Evolutionary conservation across 2,797 vertebrate species (phyloP), one percentile per base, ranked within the genome.

Genomic region (Hipposideros larvatus): DNA sequence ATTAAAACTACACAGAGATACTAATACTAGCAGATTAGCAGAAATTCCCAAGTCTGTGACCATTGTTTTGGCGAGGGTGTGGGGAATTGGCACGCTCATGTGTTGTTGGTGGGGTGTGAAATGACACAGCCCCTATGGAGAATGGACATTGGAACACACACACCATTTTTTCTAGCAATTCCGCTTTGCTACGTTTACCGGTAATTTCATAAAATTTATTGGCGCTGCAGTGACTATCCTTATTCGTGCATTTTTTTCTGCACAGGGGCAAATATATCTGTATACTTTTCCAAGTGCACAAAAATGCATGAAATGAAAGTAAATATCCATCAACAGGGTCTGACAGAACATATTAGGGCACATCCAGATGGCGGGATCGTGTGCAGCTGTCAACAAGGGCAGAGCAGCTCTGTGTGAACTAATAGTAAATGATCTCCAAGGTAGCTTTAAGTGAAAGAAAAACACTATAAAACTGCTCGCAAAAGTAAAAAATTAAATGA

Each of bases 321-420:
- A 87, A 51, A 37, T 53, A 28, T 16, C 9, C 34, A 41, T 16
- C n/a, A 11, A 41, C 34, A 66, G 16, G 18, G 63, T 5, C 51
- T 43, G 9, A 55, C 41, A 46, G 37, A 37, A 48, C 11, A 10
- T 14, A n/a, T 71, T 5, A 59, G 5, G 5, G 21, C 31, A 9
- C 11, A 11, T 26, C 26, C 31, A 1, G 3, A 4, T 19, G 2
- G 2, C 5, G 43, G 59, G 21, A 18, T 10, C 11, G 7, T 51
- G 22, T 7, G 16, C 14, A 31, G 34, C n/a, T n/a, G n/a, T 15
- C 48, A 51, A 51, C 13, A 43, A 24, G 18, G 53, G 16, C 1
- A 5, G 1, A 1, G 8, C 4, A 7, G n/a, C 41, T 41, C 41
- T 41, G 73, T 22, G 16, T 24, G 18, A 22, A 22, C 5, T 13